Evolutionary conservation across 2,888 invertebrate genomes (phyloP).

Genomic region (Petrolisthes manimaculis): DNA sequence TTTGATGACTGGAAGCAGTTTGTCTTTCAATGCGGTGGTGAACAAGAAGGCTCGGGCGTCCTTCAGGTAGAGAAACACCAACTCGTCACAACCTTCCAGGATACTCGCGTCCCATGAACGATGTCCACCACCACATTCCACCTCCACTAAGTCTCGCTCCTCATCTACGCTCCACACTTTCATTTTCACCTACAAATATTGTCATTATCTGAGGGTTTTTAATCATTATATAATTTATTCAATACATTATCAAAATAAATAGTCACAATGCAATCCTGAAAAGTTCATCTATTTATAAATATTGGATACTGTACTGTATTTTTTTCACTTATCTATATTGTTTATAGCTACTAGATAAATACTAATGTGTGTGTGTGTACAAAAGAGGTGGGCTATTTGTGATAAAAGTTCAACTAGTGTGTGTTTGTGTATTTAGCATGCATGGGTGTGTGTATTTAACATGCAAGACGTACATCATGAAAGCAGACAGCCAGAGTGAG

Average conservation of each 20-base stretch:
- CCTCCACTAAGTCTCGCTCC: constrained; percentile 44
- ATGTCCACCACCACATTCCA: constrained; percentile 58
- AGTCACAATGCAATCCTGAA: neutral
- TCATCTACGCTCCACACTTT: constrained; percentile 43
- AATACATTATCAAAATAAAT: neutral
- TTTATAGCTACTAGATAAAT: too few relatives aligned
- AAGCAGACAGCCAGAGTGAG: constrained; percentile 43
- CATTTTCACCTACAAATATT: constrained; percentile 35
- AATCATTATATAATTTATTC: neutral
- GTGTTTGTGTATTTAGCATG: too few relatives aligned
- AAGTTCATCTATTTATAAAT: neutral
- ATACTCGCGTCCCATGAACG: constrained; percentile 51
- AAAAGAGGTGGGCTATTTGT: too few relatives aligned
- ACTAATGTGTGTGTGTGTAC: too few relatives aligned
- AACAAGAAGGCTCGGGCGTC: constrained; percentile 31
- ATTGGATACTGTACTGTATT: neutral
- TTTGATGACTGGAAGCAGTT: constrained; percentile 37
- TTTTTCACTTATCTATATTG: too few relatives aligned
- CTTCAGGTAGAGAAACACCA: constrained; percentile 40
- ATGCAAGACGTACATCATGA: constrained; percentile 39
- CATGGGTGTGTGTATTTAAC: too few relatives aligned
- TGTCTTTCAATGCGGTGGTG: constrained; percentile 21
- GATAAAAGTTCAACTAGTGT: too few relatives aligned
- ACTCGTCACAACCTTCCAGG: neutral
- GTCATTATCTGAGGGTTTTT: neutral